Conservation (phyloP, 2,888 invertebrate genomes). For the Platycnemis pennipes region DNA sequence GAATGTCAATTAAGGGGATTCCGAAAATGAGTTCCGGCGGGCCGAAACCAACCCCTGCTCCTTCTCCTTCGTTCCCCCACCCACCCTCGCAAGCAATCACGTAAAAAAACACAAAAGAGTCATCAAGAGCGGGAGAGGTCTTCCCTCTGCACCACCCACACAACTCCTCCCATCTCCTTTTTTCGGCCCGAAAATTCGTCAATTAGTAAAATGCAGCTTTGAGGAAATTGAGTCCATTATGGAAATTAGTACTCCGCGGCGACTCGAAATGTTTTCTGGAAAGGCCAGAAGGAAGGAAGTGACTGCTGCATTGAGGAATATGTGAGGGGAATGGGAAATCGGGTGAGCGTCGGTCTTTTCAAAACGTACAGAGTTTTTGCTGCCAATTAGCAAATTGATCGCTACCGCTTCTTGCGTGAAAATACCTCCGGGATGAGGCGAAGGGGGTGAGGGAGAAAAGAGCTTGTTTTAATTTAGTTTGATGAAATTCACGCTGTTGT, state of each 20-base stretch:
- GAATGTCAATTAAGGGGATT: conserved; percentile 31
- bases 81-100: background rate
- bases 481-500: background rate
- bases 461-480: background rate
- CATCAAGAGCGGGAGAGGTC: background rate
- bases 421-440: background rate
- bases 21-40: background rate
- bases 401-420: background rate
- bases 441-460: too few species aligned
- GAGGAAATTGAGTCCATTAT: conserved; percentile 27
- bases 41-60: background rate
- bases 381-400: conserved; percentile 25
- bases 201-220: conserved; percentile 41
- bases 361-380: background rate
- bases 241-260: background rate
- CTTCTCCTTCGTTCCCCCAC: background rate
- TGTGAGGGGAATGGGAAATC: too few species aligned
- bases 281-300: background rate
- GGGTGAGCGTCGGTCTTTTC: background rate
- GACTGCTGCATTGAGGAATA: background rate
- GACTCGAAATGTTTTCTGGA: background rate
- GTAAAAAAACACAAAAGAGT: conserved; percentile 12
- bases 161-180: background rate
- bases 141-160: background rate
- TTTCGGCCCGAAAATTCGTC: background rate